Base-by-base conservation (phyloP, 2,888 invertebrate species). In the Limnephilus rhombicus region DNA sequence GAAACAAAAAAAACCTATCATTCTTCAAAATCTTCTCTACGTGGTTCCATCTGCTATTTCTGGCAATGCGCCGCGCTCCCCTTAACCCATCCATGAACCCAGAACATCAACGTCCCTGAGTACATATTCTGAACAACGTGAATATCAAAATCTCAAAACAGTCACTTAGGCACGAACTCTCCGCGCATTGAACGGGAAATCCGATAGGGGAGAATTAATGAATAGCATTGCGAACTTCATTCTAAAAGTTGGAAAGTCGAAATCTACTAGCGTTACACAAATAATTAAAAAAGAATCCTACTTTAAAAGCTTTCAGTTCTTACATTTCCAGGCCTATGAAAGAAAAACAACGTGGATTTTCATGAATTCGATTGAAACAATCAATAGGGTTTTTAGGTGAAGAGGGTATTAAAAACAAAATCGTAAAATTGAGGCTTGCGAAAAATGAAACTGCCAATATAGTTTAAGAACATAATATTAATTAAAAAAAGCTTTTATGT, bases 101-200 rank as follows among this genome's bases (percentile, higher is more conserved):
- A 45, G 45, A 45, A 45, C 45, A 45, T 45, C 12, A 45, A 41
- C 9, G 41, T 41, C 41, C 80, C 37, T 24, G 15, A 88, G n/a
- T 68, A 80, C 34, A 24, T 88, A 34, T 80, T 68, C 34, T 53
- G 68, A 88, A 88, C 80, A 88, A 88, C 88, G 80, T 53, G 88
- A 88, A 88, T 80, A 88, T 88, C 34, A n/a, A 88, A 88, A 88
- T 80, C 88, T 88, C 88, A 37, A 68, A 88, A 88, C 88, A 88
- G 88, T 80, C 88, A 88, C 88, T 88, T 88, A 68, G 34, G 88
- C 88, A 88, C 88, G 88, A 88, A 88, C 88, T 37, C 80, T 80
- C 34, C 31, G 18, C 80, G 53, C 29, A 80, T 68, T 88, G 80
- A 80, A 88, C 34, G 68, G 80, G 88, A 88, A 86, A 88, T 88